phyloP scores from a whole-genome alignment of 2,113 vertebrate species.

The Hemibagrus wyckioides region DNA sequence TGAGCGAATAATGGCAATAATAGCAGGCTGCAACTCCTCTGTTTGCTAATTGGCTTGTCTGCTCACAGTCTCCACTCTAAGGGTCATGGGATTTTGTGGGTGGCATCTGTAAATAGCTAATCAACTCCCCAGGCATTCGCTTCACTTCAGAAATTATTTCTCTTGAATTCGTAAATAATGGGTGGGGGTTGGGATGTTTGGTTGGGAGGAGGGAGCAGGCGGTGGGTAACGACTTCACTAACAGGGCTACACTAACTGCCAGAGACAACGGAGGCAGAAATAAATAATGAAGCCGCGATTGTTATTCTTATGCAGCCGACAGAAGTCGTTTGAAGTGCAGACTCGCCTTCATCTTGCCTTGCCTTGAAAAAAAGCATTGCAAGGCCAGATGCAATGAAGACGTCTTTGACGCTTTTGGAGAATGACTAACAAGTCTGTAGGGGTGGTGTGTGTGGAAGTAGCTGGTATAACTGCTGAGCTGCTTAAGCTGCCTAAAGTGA shows the following conservation, averaged over 20 bases:
- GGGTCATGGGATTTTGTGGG: slow-evolving; percentile 74
- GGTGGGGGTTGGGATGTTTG: slow-evolving; percentile 35
- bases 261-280: slow-evolving; percentile 59
- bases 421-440: slow-evolving; percentile 44
- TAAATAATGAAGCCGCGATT: slow-evolving; percentile 57
- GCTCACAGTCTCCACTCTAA: slow-evolving; percentile 63
- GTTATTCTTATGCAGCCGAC: slow-evolving; percentile 54
- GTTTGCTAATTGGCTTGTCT: slow-evolving; percentile 62
- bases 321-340: slow-evolving; percentile 55
- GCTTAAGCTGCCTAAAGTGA: slow-evolving; percentile 32
- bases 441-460: slow-evolving; percentile 16
- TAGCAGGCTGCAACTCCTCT: slow-evolving; percentile 57
- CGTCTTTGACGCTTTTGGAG: slow-evolving; percentile 51
- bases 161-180: slow-evolving; percentile 60
- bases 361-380: slow-evolving; percentile 37
- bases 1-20: slow-evolving; percentile 56
- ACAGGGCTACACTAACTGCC: slow-evolving; percentile 56
- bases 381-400: slow-evolving; percentile 53
- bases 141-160: slow-evolving; percentile 61
- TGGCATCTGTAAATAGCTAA: slow-evolving; percentile 75
- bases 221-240: slow-evolving; percentile 41
- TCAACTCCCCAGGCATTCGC: slow-evolving; percentile 64
- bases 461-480: slow-evolving; percentile 29
- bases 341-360: slow-evolving; percentile 49
- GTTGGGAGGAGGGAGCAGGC: not conserved